Evolutionary conservation across 2,797 vertebrate genomes (phyloP).

Genomic region (Staurois parvus): DNA sequence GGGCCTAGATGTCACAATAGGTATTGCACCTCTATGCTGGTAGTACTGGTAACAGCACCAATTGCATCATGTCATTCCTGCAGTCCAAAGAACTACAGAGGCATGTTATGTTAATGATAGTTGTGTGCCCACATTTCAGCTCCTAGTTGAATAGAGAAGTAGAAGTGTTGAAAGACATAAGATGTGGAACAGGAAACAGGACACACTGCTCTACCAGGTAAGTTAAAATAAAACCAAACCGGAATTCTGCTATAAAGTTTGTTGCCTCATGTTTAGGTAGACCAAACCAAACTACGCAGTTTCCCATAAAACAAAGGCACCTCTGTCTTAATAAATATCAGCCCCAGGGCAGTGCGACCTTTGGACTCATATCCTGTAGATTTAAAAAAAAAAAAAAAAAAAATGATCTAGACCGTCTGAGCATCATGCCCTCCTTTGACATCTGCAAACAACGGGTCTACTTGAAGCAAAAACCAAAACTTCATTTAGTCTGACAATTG

Average conservation of each 20-base stretch:
- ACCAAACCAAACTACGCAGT: not conserved
- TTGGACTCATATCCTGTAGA: slow-evolving; percentile 23
- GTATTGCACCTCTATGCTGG: too few relatives aligned
- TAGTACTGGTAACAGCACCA: too few relatives aligned
- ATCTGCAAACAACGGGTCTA: slow-evolving; percentile 23
- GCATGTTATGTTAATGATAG: too few relatives aligned
- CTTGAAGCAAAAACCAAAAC: not conserved
- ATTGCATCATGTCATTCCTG: too few relatives aligned
- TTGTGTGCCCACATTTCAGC: too few relatives aligned
- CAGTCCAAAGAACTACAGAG: too few relatives aligned
- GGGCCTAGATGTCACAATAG: too few relatives aligned
- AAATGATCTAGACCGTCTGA: not conserved
- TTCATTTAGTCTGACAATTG: slow-evolving; percentile 26
- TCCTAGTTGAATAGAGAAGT: too few relatives aligned
- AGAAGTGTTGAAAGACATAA: too few relatives aligned
- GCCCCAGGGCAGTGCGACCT: slow-evolving; percentile 41
- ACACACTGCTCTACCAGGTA: too few relatives aligned
- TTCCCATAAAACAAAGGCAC: slow-evolving; percentile 18
- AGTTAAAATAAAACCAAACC: too few relatives aligned
- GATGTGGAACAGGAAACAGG: not conserved
- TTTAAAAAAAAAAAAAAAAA: slow-evolving; percentile 16
- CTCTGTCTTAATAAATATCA: slow-evolving; percentile 19
- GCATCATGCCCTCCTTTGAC: not conserved
- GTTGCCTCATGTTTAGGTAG: not conserved
- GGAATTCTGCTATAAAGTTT: not conserved